Evolutionary conservation across 2,797 vertebrate species (phyloP), one percentile per base, ranked within the genome.

Genomic region (Eulemur coronatus): DNA sequence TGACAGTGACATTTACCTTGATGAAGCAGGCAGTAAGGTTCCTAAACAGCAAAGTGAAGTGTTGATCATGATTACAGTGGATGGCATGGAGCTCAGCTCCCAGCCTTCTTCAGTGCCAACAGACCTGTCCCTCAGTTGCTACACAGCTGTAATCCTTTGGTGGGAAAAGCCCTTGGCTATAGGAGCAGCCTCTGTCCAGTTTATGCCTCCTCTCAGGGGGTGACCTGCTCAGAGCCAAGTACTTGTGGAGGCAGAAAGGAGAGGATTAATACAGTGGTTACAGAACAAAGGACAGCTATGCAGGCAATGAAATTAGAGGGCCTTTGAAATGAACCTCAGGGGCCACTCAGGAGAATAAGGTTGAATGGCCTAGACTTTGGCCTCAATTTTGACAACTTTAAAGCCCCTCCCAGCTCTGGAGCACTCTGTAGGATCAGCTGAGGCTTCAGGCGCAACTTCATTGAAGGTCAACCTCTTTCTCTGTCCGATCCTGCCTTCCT

Each of bases 11-110:
- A 33, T 13, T 41, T 7, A 35, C 63, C 38, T 65, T 46, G 48
- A 63, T 6, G 63, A 91, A 84, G 52, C 17, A 89, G 46, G 14
- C 28, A 15, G 33, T 1, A 17, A 30, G 17, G 12, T 8, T 73
- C 70, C 38, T 33, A 33, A 88, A 38, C 5, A 38, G 43, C 10
- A 63, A 81, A 80, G 28, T 11, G 41, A 30, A 41, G 35, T 4
- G 12, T 1, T 14, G 9, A 33, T 0, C 2, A 12, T 5, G 28
- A 70, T 2, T 15, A 20, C 0, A 38, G 6, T 2, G 43, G 10
- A 20, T 10, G 18, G 7, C 0, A 0, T 2, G 15, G 52, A 35
- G 33, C 69, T 75, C 28, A 20, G 41, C 67, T 69, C 30, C 38
- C 3, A 41, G n/a, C 1, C 65, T 22, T 18, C 4, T 9, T 41